Evolutionary conservation across 1,140 invertebrate genomes (phyloP).

Genomic region (Brachionus koreanus): DNA sequence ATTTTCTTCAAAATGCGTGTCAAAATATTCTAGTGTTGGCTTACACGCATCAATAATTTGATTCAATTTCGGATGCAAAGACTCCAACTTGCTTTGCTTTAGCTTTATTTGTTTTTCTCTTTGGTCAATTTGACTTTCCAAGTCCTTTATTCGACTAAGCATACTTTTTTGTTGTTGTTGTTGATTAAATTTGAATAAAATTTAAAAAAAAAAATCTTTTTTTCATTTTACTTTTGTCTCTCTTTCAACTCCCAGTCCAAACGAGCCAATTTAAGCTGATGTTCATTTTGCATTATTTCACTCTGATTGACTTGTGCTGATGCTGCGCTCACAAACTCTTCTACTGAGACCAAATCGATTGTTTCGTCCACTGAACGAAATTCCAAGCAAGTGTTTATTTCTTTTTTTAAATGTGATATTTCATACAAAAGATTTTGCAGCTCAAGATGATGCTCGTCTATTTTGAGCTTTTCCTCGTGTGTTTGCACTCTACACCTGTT

Average conservation of each 20-base stretch:
- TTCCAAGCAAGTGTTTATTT: slow-evolving; percentile 38
- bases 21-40: slow-evolving; percentile 81
- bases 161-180: too few species aligned
- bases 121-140: slow-evolving; percentile 6
- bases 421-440: slow-evolving; percentile 93
- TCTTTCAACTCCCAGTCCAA: slow-evolving; percentile 85
- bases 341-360: slow-evolving; percentile 77
- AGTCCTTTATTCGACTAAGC: neutral
- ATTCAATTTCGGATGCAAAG: slow-evolving; percentile 73
- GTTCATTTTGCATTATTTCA: slow-evolving; percentile 67
- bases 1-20: slow-evolving; percentile 72
- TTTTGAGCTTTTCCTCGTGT: slow-evolving; percentile 72
- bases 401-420: slow-evolving; percentile 80
- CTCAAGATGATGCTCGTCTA: slow-evolving; percentile 81
- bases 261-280: slow-evolving; percentile 76
- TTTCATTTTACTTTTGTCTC: slow-evolving; percentile 71
- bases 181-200: neutral
- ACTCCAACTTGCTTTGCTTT: slow-evolving; percentile 74
- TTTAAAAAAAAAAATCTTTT: neutral
- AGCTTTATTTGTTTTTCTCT: slow-evolving; percentile 67
- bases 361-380: slow-evolving; percentile 91
- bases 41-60: slow-evolving; percentile 56
- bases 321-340: slow-evolving; percentile 79
- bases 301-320: slow-evolving; percentile 68
- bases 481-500: slow-evolving; percentile 73